Conservation (phyloP, 2,888 invertebrate genomes). For the Sarcophaga variegata region DNA sequence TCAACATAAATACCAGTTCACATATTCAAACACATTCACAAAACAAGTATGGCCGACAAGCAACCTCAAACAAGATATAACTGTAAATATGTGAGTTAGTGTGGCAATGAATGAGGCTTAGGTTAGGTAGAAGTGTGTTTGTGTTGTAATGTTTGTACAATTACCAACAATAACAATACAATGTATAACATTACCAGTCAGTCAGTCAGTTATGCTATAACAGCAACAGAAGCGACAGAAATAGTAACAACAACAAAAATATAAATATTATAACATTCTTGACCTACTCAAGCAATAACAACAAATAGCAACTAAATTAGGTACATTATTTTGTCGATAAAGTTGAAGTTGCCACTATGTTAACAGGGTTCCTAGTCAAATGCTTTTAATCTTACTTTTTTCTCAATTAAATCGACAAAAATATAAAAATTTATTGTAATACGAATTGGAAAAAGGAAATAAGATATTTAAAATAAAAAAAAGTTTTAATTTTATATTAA, state of each 20-base stretch:
- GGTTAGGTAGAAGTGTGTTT: conserved; percentile 31
- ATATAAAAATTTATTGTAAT: too few relatives aligned
- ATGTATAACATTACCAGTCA: not conserved
- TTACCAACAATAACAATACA: not conserved
- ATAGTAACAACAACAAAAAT: not conserved
- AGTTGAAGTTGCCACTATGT: conserved; percentile 46
- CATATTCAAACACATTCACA: not conserved
- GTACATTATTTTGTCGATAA: conserved; percentile 27
- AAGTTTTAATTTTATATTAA: not conserved
- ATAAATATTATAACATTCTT: conserved; percentile 49
- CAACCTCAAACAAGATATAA: conserved; percentile 38
- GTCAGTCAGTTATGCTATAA: not conserved
- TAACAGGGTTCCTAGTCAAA: conserved; percentile 21
- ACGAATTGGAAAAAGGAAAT: not conserved
- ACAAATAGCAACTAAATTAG: conserved; percentile 32
- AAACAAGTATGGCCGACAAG: not conserved
- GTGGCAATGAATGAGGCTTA: conserved; percentile 59
- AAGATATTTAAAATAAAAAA: not conserved
- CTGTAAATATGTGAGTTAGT: conserved; percentile 59
- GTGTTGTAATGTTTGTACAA: conserved; percentile 3
- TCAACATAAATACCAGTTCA: too few relatives aligned
- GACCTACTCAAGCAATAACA: conserved; percentile 58
- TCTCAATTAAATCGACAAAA: too few relatives aligned
- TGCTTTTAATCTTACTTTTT: not conserved
- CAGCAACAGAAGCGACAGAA: conserved; percentile 1